These are phyloP conservation scores for Stegodyphus mimosarum DNA, from an alignment of 1,140 invertebrate species.

Conservation along the genomic window DNA sequence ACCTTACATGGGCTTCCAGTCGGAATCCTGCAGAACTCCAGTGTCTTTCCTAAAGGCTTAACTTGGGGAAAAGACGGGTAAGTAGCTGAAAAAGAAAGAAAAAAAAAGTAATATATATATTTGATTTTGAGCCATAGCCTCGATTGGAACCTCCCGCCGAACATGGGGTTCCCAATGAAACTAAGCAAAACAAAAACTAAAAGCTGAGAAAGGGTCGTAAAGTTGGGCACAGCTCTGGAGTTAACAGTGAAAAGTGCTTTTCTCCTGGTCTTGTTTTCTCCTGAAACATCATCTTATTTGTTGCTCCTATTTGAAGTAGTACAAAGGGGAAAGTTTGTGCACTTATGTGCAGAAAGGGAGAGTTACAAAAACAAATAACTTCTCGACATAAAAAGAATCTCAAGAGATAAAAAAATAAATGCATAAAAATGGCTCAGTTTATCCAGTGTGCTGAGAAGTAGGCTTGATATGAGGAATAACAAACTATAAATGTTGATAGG, in stretches of 20 bases:
- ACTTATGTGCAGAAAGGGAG: conserved; percentile 3
- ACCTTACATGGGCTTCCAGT: conserved; percentile 18
- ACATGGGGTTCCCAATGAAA: conserved; percentile 44
- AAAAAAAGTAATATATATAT: conserved; percentile 17
- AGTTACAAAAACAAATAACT: conserved; percentile 43
- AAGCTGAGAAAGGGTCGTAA: conserved; percentile 32
- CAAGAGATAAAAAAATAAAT: conserved; percentile 22
- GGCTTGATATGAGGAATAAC: conserved; percentile 21
- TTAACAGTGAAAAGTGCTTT: conserved; percentile 37
- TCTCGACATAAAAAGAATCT: conserved; percentile 37
- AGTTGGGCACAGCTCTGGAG: conserved; percentile 39
- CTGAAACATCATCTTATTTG: conserved; percentile 36
- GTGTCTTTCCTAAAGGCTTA: conserved; percentile 47
- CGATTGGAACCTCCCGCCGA: conserved; percentile 52
- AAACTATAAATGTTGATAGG: conserved; percentile 48
- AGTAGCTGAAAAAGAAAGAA: conserved; percentile 10
- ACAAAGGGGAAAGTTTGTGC: conserved; percentile 46
- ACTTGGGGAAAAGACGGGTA: conserved; percentile 36
- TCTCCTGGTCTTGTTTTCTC: conserved; percentile 1
- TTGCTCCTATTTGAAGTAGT: conserved; percentile 39
- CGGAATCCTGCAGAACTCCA: conserved; percentile 29
- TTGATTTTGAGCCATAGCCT: conserved; percentile 37
- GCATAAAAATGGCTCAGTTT: conserved; percentile 50
- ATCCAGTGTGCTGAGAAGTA: conserved; percentile 8
- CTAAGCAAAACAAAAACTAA: conserved; percentile 1